Conservation (phyloP, 2,113 vertebrate species). For the Nanger granti region DNA sequence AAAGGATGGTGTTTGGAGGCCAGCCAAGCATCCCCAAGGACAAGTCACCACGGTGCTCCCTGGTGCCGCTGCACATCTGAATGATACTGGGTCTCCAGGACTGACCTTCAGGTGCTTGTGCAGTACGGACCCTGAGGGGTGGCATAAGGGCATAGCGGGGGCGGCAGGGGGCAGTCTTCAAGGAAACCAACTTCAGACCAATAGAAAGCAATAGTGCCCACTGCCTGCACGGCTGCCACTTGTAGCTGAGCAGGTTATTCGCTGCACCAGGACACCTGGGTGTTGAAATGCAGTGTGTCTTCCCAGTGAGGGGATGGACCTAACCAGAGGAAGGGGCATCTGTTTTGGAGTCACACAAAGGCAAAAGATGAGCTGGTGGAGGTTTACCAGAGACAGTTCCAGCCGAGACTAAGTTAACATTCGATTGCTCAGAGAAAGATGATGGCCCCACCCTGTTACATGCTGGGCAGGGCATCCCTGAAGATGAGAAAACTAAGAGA, state of each 20-base stretch:
- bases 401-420: background rate
- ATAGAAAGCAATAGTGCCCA: background rate
- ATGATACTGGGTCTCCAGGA: background rate
- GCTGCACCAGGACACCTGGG: background rate
- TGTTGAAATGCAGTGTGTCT: background rate
- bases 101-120: background rate
- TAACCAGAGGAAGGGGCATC: background rate
- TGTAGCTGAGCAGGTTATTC: background rate
- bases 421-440: background rate
- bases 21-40: background rate
- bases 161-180: accelerated
- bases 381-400: background rate
- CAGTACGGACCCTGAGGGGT: background rate
- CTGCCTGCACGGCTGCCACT: background rate
- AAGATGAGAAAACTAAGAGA: background rate
- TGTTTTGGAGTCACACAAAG: background rate
- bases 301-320: background rate
- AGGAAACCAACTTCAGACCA: background rate
- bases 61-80: background rate
- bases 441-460: background rate
- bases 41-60: background rate
- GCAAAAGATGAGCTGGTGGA: background rate
- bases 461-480: background rate
- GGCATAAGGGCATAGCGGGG: background rate
- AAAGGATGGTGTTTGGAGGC: background rate